Evolutionary conservation across 2,888 invertebrate species (phyloP), one percentile per base, ranked within the genome.

Genomic region (Philhelius pedissequus): DNA sequence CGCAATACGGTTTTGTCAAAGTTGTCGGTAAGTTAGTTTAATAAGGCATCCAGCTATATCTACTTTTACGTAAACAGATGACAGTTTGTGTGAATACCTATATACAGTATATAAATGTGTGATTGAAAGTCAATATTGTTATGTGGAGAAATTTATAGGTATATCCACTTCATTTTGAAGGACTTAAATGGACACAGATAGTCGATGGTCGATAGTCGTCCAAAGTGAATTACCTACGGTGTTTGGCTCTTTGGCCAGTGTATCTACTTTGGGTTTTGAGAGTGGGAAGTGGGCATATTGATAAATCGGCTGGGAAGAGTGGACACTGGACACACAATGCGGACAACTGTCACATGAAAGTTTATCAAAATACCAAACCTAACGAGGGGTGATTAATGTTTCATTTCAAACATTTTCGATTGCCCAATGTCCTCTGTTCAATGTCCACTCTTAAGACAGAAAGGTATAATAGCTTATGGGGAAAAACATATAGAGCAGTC

Each of bases 1-100:
- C 97, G 68, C 97, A 97, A 91, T 97, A 96, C 89, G 98, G 97
- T 87, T 97, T 96, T 91, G 93, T 98, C 62, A 96, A 97, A 91
- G 97, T 98, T 88, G 97, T 97, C 74, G 97, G 97, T 97, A 92
- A 95, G 97, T 97, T 92, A 95, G 91, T 87, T 74, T 15, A n/a
- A n/a, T n/a, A 66, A 32, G 13, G 9, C 4, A 45, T 20, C 18
- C 5, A 15, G n/a, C 8, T 45, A 22, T n/a, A 13, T 11, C 0
- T 20, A 52, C 20, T 4, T 68, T 58, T n/a, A 62, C 22, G 4
- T 18, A 15, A 27, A 58, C 11, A n/a, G 40, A 13, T 45, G 64
- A 32, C 20, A 48, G 45, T 30, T 32, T 77, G 9, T 56, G 58
- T 38, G 18, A 1, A 40, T 15, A 15, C 15, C 6, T 15, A 6